Conservation (phyloP, 2,797 vertebrate genomes). For the Craterocephalus amniculus region DNA sequence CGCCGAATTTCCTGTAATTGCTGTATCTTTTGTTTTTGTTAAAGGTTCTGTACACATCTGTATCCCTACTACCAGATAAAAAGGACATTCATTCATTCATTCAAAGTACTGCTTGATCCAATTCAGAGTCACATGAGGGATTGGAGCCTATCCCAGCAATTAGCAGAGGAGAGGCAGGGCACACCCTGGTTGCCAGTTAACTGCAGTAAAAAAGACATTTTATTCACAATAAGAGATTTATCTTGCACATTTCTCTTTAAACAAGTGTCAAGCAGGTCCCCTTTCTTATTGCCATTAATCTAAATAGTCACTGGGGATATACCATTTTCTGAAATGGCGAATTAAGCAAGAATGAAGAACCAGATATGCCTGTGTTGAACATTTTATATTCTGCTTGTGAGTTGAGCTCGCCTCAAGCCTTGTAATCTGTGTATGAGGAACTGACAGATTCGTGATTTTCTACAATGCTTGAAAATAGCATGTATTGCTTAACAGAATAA, state of each 20-base stretch:
- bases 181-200: no score
- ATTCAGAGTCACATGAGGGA: no score
- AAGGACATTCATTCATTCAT: no score
- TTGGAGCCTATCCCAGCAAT: no score
- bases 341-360: conserved; percentile 24
- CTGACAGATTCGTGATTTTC: conserved; percentile 33
- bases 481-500: conserved; percentile 31
- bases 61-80: no score
- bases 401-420: conserved; percentile 9
- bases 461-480: conserved; percentile 29
- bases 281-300: conserved; percentile 31
- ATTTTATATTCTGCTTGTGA: conserved; percentile 16
- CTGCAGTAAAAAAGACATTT: conserved; percentile 7
- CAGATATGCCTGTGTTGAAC: conserved; percentile 10
- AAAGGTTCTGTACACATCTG: no score
- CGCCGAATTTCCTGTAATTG: no score
- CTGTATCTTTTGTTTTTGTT: no score
- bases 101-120: no score
- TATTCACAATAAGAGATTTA: conserved; percentile 19
- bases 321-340: conserved; percentile 12
- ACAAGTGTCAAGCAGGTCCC: conserved; percentile 24
- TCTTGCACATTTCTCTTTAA: conserved; percentile 28
- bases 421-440: conserved; percentile 39
- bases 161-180: no score
- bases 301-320: conserved; percentile 33